Conservation (phyloP, 37 sponge, comb jelly and placozoan species). For the Chondrilla cf. caribensis region DNA sequence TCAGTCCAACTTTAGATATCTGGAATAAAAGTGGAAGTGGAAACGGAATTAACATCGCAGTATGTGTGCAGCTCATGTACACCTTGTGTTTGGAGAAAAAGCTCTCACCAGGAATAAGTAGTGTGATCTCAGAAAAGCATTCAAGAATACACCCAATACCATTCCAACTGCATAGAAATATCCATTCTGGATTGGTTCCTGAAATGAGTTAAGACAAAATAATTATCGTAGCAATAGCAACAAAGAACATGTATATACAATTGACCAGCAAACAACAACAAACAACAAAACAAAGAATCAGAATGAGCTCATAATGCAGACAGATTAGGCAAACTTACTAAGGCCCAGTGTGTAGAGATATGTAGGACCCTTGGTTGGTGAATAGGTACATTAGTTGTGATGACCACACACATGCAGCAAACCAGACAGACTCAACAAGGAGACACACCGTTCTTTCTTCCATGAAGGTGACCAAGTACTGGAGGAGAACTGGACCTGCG, state of each 20-base stretch:
- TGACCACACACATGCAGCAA: background rate
- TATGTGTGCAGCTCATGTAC: too few species aligned
- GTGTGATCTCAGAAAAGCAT: conserved; percentile 64
- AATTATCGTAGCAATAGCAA: too few species aligned
- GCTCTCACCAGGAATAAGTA: conserved; percentile 65
- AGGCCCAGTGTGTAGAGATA: background rate
- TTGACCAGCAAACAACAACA: too few species aligned
- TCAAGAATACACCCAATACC: conserved; percentile 56
- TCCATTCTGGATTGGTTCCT: conserved; percentile 79
- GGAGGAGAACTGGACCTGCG: conserved; percentile 87
- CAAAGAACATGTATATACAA: too few species aligned
- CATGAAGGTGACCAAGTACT: conserved; percentile 78
- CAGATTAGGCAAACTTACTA: too few species aligned
- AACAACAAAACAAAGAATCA: too few species aligned
- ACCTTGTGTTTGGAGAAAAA: too few species aligned
- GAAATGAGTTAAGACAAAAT: too few species aligned
- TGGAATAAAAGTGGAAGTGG: conserved; percentile 30
- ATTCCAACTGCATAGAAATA: conserved; percentile 82
- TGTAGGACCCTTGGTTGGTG: background rate
- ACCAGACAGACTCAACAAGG: background rate
- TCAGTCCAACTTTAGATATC: conserved; percentile 82
- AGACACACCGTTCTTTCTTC: conserved; percentile 71
- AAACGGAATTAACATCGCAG: too few species aligned
- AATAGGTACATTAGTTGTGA: background rate
- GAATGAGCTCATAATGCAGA: too few species aligned